A percentile compares a stretch with the other conserved stretches of the same genome.
Evolutionary conservation across 2,888 invertebrate genomes (phyloP).

Genomic region (Salpingus planirostris): DNA sequence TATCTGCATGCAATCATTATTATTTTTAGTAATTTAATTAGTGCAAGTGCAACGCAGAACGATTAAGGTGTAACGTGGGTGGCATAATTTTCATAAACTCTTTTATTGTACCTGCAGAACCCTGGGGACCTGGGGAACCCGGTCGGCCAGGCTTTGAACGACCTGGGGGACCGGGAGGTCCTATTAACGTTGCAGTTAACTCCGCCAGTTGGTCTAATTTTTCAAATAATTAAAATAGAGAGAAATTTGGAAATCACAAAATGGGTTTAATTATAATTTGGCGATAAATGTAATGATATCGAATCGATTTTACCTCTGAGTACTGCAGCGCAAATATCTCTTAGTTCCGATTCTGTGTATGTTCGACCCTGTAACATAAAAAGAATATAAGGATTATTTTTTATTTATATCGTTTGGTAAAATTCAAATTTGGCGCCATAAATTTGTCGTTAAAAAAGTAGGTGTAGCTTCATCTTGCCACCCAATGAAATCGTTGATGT

Average conservation of each 20-base stretch:
- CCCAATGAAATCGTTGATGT: too few relatives aligned
- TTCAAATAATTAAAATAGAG: too few relatives aligned
- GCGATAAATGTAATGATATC: too few relatives aligned
- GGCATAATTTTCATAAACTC: too few relatives aligned
- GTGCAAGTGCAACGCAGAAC: too few relatives aligned
- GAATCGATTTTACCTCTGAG: conserved; percentile 64
- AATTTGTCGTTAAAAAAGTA: too few relatives aligned
- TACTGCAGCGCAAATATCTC: conserved; percentile 72
- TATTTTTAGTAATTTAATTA: conserved; percentile 13
- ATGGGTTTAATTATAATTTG: too few relatives aligned
- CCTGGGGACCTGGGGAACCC: conserved; percentile 62
- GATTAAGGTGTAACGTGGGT: too few relatives aligned
- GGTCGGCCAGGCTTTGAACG: conserved; percentile 57
- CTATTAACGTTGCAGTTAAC: conserved; percentile 52
- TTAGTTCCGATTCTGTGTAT: conserved; percentile 62
- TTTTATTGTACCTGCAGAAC: conserved; percentile 50
- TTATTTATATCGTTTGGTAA: too few relatives aligned
- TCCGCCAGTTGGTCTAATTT: conserved; percentile 69
- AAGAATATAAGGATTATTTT: too few relatives aligned
- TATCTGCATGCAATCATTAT: conserved; percentile 41
- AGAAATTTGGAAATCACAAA: not conserved
- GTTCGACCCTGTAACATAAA: conserved; percentile 47
- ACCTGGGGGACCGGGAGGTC: conserved; percentile 60
- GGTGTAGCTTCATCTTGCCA: too few relatives aligned
- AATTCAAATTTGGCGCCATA: too few relatives aligned